Percentiles rank a stretch among this genome's conserved stretches.
phyloP scores from a whole-genome alignment of 2,888 invertebrate species.

The Sphaeridia pumilis region DNA sequence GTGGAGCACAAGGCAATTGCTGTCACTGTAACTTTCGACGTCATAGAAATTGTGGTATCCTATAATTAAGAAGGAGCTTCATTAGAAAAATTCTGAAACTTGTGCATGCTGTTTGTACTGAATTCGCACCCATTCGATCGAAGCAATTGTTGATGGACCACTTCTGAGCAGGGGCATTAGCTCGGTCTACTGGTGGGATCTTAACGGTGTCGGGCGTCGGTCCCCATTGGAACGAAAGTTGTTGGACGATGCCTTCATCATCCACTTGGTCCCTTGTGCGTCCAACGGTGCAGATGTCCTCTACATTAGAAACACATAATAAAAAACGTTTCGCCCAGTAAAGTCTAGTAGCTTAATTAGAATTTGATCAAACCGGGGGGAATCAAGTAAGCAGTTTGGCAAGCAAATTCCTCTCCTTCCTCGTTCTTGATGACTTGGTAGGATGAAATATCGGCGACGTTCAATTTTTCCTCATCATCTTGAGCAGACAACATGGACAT shows the following conservation, averaged over 20 bases:
- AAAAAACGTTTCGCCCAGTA: not conserved
- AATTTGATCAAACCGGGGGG: conserved; percentile 29
- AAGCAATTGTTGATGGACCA: conserved; percentile 31
- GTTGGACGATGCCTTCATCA: conserved; percentile 23
- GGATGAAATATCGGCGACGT: too few relatives aligned
- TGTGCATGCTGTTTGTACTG: not conserved
- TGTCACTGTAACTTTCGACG: conserved; percentile 17
- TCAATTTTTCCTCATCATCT: too few relatives aligned
- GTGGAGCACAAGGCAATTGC: conserved; percentile 18
- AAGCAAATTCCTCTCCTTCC: conserved; percentile 12
- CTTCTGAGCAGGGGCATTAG: conserved; percentile 11
- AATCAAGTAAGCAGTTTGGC: conserved; percentile 29
- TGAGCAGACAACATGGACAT: not conserved
- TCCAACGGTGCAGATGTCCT: conserved; percentile 24
- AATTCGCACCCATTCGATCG: conserved; percentile 23
- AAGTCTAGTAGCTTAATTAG: not conserved
- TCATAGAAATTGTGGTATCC: conserved; percentile 20
- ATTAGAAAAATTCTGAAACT: not conserved
- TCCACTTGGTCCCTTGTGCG: conserved; percentile 10
- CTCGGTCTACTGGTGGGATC: conserved; percentile 18
- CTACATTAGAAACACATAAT: conserved; percentile 12
- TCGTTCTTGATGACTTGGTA: too few relatives aligned
- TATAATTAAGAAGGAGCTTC: not conserved
- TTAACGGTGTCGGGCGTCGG: conserved; percentile 7
- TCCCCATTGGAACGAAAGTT: conserved; percentile 27